These are phyloP conservation scores for Cyrtonyx montezumae DNA, from an alignment of 2,113 vertebrate genomes.

Conservation along the genomic window DNA sequence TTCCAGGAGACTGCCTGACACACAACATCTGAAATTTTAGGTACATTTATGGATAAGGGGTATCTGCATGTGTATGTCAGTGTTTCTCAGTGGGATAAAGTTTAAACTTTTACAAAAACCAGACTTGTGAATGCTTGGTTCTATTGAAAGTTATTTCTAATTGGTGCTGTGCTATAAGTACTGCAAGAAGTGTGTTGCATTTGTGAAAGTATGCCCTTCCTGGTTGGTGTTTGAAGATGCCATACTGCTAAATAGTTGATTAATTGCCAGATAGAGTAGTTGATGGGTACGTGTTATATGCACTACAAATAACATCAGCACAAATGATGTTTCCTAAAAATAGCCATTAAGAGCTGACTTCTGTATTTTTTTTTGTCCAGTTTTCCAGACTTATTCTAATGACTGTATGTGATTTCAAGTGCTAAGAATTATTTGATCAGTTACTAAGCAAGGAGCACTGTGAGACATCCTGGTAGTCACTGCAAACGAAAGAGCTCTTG, in stretches of 20 bases:
- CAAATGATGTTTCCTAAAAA: background rate
- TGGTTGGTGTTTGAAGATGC: background rate
- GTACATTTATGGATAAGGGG: background rate
- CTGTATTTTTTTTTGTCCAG: too few relatives aligned
- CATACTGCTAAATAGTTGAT: background rate
- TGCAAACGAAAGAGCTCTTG: background rate
- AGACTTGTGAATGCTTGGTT: background rate
- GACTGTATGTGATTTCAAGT: background rate
- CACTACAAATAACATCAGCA: background rate
- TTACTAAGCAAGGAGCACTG: background rate
- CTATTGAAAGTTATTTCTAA: background rate
- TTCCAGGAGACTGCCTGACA: background rate
- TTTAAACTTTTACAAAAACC: background rate
- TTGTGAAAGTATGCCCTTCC: background rate
- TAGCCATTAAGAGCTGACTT: background rate
- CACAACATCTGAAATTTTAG: background rate
- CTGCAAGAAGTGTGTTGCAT: background rate
- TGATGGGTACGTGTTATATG: background rate
- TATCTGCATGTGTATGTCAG: background rate
- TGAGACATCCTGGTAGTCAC: background rate
- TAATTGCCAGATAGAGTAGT: background rate
- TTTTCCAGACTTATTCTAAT: background rate
- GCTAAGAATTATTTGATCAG: background rate
- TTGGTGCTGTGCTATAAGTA: background rate
- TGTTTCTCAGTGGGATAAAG: background rate